Evolutionary conservation across 2,888 invertebrate genomes (phyloP).

Genomic region (Eupithecia inturbata): DNA sequence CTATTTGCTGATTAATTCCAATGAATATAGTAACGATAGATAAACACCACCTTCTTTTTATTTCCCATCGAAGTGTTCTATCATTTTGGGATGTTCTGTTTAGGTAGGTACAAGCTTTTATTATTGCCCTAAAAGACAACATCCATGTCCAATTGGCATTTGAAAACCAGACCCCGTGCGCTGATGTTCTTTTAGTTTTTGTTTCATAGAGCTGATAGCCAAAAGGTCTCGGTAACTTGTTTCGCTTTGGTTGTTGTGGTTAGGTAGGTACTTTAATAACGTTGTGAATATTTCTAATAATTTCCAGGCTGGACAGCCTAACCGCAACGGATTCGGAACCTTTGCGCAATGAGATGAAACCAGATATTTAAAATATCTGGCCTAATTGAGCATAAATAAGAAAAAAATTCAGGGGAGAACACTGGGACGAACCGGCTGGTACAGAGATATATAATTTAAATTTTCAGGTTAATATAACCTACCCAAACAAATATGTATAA

Average conservation of each 20-base stretch:
- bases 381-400: neutral
- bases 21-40: neutral
- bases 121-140: slow-evolving; percentile 11
- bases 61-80: neutral
- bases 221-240: slow-evolving; percentile 6
- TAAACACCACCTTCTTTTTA: neutral
- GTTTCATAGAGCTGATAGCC: neutral
- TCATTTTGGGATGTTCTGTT: neutral
- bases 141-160: slow-evolving; percentile 37
- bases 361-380: neutral
- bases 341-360: no score
- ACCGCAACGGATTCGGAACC: neutral
- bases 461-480: neutral
- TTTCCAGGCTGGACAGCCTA: neutral
- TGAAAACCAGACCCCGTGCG: slow-evolving; percentile 40
- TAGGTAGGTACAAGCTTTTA: neutral
- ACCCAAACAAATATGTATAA: neutral
- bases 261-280: neutral
- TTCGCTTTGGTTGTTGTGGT: neutral
- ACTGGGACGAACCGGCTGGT: neutral
- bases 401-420: neutral
- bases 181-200: slow-evolving; percentile 10
- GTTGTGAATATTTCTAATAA: neutral
- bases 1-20: neutral
- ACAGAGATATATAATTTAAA: neutral